Evolutionary conservation across 2,797 vertebrate genomes (phyloP).

Genomic region (Otus scops): DNA sequence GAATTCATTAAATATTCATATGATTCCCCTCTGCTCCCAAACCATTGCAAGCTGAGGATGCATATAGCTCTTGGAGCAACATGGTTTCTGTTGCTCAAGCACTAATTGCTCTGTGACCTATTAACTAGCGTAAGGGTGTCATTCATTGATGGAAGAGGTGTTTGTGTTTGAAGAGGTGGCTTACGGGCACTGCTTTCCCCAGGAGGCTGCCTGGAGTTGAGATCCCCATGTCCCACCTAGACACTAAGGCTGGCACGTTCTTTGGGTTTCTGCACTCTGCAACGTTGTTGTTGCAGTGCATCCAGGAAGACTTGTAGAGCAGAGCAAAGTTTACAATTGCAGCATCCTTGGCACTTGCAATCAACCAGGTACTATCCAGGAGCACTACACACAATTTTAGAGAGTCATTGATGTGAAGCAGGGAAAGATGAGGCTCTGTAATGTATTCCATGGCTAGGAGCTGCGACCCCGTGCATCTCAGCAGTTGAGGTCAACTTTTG

Average conservation of each 20-base stretch:
- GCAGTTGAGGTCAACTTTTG: neutral
- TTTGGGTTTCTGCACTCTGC: neutral
- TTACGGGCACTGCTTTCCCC: neutral
- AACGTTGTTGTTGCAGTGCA: neutral
- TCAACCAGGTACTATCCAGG: neutral
- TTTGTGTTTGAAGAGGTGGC: neutral
- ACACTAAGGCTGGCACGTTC: neutral
- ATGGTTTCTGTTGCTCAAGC: neutral
- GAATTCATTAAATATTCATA: neutral
- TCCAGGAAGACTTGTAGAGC: neutral
- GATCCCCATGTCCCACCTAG: no score
- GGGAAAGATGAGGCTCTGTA: neutral
- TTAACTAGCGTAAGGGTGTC: neutral
- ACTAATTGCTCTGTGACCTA: neutral
- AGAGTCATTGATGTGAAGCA: neutral
- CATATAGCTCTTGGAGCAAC: neutral
- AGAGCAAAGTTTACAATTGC: neutral
- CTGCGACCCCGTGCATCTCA: neutral
- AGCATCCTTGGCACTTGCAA: neutral
- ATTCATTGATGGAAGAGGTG: neutral
- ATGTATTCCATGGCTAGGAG: rapidly evolving
- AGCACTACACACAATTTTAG: neutral
- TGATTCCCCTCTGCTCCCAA: neutral
- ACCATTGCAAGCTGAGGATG: neutral
- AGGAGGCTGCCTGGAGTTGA: neutral